These are phyloP conservation scores for Gallinago undulata DNA, from an alignment of 2,113 vertebrate genomes.

Conservation along the genomic window DNA sequence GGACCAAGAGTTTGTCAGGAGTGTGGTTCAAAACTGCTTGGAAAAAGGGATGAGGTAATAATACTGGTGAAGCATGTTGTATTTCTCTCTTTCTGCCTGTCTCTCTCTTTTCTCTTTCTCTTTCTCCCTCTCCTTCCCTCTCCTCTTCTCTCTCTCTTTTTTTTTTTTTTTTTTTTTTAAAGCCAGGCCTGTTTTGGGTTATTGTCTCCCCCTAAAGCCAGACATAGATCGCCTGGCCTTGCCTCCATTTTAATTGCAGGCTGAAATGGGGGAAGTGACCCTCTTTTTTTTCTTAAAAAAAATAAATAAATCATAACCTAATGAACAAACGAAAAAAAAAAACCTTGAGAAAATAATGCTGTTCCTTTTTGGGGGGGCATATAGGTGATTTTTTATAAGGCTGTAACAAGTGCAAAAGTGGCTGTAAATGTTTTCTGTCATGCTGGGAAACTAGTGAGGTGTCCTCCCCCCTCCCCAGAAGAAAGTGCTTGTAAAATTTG, in stretches of 20 bases:
- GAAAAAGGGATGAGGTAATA: conserved; percentile 75
- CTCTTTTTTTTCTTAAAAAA: background rate
- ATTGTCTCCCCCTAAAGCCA: conserved; percentile 82
- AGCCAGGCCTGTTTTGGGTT: conserved; percentile 70
- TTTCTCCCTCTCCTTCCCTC: background rate
- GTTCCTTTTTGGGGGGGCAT: background rate
- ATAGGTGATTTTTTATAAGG: background rate
- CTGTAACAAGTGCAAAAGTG: conserved; percentile 64
- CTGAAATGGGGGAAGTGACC: conserved; percentile 63
- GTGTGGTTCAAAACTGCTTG: conserved; percentile 63
- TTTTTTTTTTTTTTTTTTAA: background rate
- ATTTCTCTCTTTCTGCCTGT: conserved; percentile 32
- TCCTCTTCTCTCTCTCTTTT: background rate
- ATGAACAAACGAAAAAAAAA: background rate
- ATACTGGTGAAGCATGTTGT: conserved; percentile 57
- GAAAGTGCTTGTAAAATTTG: background rate
- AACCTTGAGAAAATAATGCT: background rate
- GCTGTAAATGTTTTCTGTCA: conserved; percentile 34
- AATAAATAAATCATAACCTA: background rate
- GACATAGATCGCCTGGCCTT: conserved; percentile 75
- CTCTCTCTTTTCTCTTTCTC: background rate
- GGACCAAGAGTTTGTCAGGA: conserved; percentile 70
- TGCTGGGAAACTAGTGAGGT: conserved; percentile 5
- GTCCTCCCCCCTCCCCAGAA: background rate
- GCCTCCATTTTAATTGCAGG: conserved; percentile 86